Conservation (phyloP, 2,888 invertebrate genomes). For the Eutolmus rufibarbis region DNA sequence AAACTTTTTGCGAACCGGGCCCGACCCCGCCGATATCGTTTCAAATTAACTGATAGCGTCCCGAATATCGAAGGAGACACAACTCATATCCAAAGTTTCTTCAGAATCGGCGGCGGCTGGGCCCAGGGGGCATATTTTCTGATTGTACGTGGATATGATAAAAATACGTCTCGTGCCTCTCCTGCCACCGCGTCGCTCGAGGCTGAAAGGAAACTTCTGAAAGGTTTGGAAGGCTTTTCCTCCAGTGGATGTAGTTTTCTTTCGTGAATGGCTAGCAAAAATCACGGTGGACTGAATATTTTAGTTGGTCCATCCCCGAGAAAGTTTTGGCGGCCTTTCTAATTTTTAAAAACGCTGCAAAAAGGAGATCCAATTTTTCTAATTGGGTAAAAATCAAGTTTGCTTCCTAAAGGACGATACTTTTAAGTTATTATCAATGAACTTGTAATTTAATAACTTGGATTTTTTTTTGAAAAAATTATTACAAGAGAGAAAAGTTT, state of each 20-base stretch:
- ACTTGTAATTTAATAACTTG: background rate
- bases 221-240: background rate
- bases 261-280: background rate
- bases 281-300: background rate
- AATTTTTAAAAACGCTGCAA: conserved; percentile 12
- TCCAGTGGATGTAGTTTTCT: background rate
- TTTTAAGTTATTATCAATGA: background rate
- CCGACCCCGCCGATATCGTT: conserved; percentile 13
- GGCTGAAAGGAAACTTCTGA: conserved; percentile 14
- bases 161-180: conserved; percentile 2
- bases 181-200: background rate
- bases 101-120: conserved; percentile 5
- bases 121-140: conserved; percentile 37
- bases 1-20: conserved; percentile 21
- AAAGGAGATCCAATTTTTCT: conserved; percentile 5
- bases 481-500: background rate
- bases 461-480: background rate
- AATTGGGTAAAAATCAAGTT: conserved; percentile 13
- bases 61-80: conserved; percentile 24
- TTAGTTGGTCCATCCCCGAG: background rate
- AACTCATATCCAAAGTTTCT: conserved; percentile 28
- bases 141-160: conserved; percentile 40
- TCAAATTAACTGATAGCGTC: conserved; percentile 40
- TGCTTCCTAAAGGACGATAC: background rate
- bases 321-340: conserved; percentile 10